Base-by-base conservation (phyloP, 2,888 invertebrate genomes). In the Philereme transversata region DNA sequence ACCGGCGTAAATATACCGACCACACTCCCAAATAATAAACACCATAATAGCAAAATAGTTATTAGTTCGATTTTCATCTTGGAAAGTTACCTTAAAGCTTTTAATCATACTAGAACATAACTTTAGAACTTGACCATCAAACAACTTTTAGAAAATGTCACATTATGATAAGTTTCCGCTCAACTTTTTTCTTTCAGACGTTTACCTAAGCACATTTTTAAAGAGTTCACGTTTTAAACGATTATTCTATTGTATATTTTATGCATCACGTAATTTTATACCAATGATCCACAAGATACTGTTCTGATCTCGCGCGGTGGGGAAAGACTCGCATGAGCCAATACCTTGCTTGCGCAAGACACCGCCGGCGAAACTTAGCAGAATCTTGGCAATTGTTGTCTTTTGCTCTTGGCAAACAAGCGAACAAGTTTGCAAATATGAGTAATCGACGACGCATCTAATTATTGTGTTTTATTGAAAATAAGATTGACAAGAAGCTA, bases 1-100 rank as follows among this genome's bases (percentile, higher is more conserved):
- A 80, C 65, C 0, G 82, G 82, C 5, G 91, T 89, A 45, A 80
- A 74, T 22, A 76, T 60, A 5, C 60, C 55, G 4, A 49, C 38
- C 56, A 6, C 64, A 57, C 56, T 45, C 5, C 40, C 51, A 7
- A 63, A 9, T 5, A 52, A 34, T 5, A 49, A 65, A 38, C 62
- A 53, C 35, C 45, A 45, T 22, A 9, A 34, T 40, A 65, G 8
- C 6, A 63, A 10, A n/a, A 11, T 5, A 22, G 36, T 33, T 35
- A 44, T 47, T 40, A 4, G 7, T 6, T 46, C 7, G 38, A 35
- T 57, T 11, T 68, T 62, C 66, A 70, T 68, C 49, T 63, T 60
- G 10, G 9, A 53, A 48, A 51, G 40, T 11, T 46, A 22, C 3
- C 40, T 4, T 4, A 41, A 51, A 51, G 8, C 10, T 10, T 43